Evolutionary conservation across 2,113 vertebrate genomes (phyloP), one percentile per base, ranked within the genome.

Genomic region (Malurus alboscapulatus): DNA sequence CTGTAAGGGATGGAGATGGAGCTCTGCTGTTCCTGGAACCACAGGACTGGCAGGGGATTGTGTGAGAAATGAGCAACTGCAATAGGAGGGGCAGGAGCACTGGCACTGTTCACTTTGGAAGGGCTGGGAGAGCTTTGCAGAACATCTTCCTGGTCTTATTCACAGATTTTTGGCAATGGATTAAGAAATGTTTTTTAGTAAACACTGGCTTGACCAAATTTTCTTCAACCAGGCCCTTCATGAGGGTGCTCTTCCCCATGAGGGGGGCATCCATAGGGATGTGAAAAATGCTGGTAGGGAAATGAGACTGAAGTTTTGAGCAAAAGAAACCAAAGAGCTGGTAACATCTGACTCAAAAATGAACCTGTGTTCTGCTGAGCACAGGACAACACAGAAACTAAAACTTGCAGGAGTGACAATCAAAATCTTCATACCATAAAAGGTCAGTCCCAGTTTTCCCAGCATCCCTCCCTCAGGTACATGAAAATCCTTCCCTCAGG

Each of bases 161-260:
- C 27, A 38, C 26, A 36, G 8, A 6, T 22, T 27, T 13, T 19
- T 17, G 14, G 67, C 27, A 44, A 50, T 24, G 12, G 36, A 57
- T 58, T 58, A 32, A 51, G 47, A 36, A 36, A 5, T 18, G 14
- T 14, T 8, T 6, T 40, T 62, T 62, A n/a, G 42, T 5, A 65
- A 65, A 72, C 17, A 27, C 58, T 57, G 14, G 25, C 34, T 32
- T 21, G 66, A 50, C 14, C 26, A 50, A 73, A 50, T 14, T 26
- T 14, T 29, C 25, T 12, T 30, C 26, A 79, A 72, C 44, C 12
- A 32, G 25, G 15, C 18, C 21, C 26, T 20, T 42, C 58, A 26
- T 8, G 9, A 36, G 12, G 15, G 6, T 36, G 58, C 12, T 36
- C 21, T 53, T 51, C 36, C 51, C 0, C 0, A 3, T 29, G 32